Evolutionary conservation across 2,888 invertebrate genomes (phyloP), one percentile per base, ranked within the genome.

Genomic region (Phania funesta): DNA sequence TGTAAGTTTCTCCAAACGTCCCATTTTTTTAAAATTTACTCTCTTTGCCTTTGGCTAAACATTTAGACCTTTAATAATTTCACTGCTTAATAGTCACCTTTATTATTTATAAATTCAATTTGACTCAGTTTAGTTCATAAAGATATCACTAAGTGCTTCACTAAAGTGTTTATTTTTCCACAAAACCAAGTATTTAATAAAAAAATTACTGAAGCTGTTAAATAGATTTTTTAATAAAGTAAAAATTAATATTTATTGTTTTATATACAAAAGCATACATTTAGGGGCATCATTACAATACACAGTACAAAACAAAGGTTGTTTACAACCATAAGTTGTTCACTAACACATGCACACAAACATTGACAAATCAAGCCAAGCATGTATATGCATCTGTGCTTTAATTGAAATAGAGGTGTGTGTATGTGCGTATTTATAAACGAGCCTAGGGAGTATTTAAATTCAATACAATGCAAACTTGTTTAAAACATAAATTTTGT

Each of bases 391-490:
- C 41, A 20, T 44, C 13, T 35, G 9, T 84, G 74, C 78, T 84
- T 85, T 64, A 71, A 71, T 76, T 80, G 35, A 54, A 48, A 38
- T 44, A 54, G 35, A 29, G 13, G 32, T 58, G 32, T 73, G 24
- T 64, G 74, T 56, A 62, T 64, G 54, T 62, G 29, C 65, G 41
- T 68, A 20, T 58, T 3, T 64, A 20, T 20, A 79, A 71, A 71
- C 54, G 81, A 62, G 82, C 70, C 82, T 71, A 62, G 78, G 76
- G 79, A 78, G 84, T 73, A 75, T 75, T 81, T 71, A 75, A 78
- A 81, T 84, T 81, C 80, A 71, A 78, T 78, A 58, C 65, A 71
- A 56, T 65, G 32, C 70, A 70, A 67, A 65, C 46, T 68, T 44
- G 35, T 65, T 67, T 74, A 50, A 79, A 79, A 60, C 71, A 73